Evolutionary conservation across 2,113 vertebrate species (phyloP).

Genomic region (Gymnogyps californianus): DNA sequence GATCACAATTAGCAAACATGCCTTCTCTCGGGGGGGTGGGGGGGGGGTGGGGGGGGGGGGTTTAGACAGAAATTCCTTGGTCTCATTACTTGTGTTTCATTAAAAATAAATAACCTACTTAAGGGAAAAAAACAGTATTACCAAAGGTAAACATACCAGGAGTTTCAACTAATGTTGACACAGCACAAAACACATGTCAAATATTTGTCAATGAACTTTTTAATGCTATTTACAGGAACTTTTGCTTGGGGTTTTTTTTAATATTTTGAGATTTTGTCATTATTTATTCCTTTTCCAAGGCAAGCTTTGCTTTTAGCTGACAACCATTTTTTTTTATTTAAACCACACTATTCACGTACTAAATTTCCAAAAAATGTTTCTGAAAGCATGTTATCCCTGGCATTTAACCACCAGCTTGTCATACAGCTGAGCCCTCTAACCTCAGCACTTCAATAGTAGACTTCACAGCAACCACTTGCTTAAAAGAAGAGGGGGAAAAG

Average conservation of each 20-base stretch:
- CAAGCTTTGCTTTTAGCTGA: background rate
- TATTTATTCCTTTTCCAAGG: slow-evolving; percentile 1
- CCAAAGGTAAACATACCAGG: slow-evolving; percentile 20
- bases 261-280: background rate
- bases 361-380: background rate
- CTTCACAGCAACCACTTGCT: background rate
- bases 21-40: background rate
- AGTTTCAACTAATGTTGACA: slow-evolving; percentile 24
- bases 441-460: background rate
- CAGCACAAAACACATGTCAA: slow-evolving; percentile 10
- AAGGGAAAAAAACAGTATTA: background rate
- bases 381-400: background rate
- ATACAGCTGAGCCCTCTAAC: slow-evolving; percentile 2
- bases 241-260: background rate
- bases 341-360: background rate
- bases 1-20: background rate
- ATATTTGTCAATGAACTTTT: slow-evolving; percentile 35
- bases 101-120: slow-evolving; percentile 45
- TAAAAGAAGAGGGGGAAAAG: background rate
- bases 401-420: slow-evolving; percentile 10
- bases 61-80: background rate
- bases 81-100: background rate
- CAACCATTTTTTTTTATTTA: background rate
- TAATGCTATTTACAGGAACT: slow-evolving; percentile 4
- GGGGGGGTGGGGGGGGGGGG: too few relatives aligned